Base-by-base conservation (phyloP, 2,888 invertebrate genomes). In the Lepidocyrtoides sp. region DNA sequence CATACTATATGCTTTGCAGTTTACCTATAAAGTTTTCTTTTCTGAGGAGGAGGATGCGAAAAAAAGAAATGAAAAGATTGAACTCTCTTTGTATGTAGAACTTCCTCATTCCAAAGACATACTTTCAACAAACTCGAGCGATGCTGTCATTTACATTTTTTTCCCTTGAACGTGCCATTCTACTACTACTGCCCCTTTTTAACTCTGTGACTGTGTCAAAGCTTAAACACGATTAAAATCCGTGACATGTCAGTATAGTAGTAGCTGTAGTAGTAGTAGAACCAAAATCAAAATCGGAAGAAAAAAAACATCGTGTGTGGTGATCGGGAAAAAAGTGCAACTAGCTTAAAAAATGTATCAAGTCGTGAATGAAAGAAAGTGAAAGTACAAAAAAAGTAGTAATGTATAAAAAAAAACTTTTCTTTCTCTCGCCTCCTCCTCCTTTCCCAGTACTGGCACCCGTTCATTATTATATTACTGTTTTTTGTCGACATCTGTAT, bases 21-120 rank as follows among this genome's bases (percentile, higher is more conserved):
- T 69, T 69, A 36, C 36, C 69, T 5, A 69, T 66, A 66, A 32
- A 69, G 36, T 36, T 69, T 69, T 32, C n/a, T n/a, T n/a, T 69
- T 79, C 29, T 26, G 29, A 8, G 57, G 17, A 69, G 1, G 10
- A 2, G 2, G 44, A 44, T n/a, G n/a, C n/a, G n/a, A n/a, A n/a
- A n/a, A n/a, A n/a, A n/a, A n/a, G n/a, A 26, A 60, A 14, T 60
- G 14, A 63, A 12, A 77, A 48, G 14, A 36, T 44, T 75, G 44
- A 36, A 44, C 44, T 75, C n/a, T n/a, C 48, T 77, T 77, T 44
- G 48, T 10, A 72, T 14, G 17, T 48, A 3, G 2, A 23, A 48
- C 48, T 20, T 48, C 2, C 23, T 14, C 20, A 8, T 63, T 63
- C 29, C 23, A 7, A 0, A 63, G 63, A 23, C 23, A 2, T 26